Evolutionary conservation across 2,888 invertebrate species (phyloP).

Genomic region (Chrysodeixis includens): DNA sequence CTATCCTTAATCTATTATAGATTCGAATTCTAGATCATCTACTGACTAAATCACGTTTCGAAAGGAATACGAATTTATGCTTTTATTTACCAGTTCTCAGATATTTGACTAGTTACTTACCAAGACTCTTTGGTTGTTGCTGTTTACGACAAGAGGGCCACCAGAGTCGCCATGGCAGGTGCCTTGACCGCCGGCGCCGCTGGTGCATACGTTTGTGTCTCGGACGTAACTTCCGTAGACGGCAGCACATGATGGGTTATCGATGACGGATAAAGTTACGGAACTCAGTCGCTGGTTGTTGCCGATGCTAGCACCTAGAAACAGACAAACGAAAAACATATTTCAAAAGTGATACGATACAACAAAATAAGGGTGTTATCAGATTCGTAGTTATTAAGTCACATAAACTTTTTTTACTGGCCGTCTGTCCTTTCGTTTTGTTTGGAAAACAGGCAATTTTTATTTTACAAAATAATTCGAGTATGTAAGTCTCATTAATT

Average conservation of each 20-base stretch:
- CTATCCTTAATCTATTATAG: too few relatives aligned
- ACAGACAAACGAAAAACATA: too few relatives aligned
- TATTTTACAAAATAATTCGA: neutral
- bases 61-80: too few relatives aligned
- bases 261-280: conserved; percentile 66
- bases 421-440: too few relatives aligned
- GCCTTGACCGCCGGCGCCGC: conserved; percentile 66
- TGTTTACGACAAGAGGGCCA: conserved; percentile 60
- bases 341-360: too few relatives aligned
- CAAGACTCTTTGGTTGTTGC: conserved; percentile 44
- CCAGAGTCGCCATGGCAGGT: conserved; percentile 72
- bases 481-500: neutral
- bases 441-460: too few relatives aligned
- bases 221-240: conserved; percentile 61
- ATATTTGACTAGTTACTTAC: conserved; percentile 36
- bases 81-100: too few relatives aligned
- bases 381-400: too few relatives aligned
- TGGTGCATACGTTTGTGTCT: conserved; percentile 70
- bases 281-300: conserved; percentile 65
- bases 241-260: conserved; percentile 61
- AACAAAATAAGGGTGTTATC: too few relatives aligned
- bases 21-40: too few relatives aligned
- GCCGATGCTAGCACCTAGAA: conserved; percentile 62
- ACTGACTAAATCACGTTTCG: too few relatives aligned
- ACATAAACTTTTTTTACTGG: too few relatives aligned